Base-by-base conservation (phyloP, 2,888 invertebrate genomes). In the Stictocephala bisonia region DNA sequence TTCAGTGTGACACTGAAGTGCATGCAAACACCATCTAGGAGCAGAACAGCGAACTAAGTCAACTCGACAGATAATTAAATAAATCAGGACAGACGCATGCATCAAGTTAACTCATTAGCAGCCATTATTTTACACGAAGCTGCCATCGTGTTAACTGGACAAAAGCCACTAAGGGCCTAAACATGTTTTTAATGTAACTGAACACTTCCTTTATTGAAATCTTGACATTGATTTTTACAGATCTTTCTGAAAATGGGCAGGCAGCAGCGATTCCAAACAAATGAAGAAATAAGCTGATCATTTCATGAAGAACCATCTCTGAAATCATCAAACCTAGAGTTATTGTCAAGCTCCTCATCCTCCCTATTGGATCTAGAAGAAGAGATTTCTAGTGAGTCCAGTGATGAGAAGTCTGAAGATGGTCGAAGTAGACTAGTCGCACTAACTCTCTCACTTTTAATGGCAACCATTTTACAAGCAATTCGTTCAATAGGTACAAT, bases 401-500 rank as follows among this genome's bases (percentile, higher is more conserved):
- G 60, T 22, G 11, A 22, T 6, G 40, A 40, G 3, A 40, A 40
- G 40, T 60, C 24, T 31, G 64, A 75, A 58, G 64, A 88, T 87
- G 75, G 84, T 15, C n/a, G 66, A 0, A 73, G 70, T 70, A 60
- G 84, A 82, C 81, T 89, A 79, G 86, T 89, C 58, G 88, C 89
- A 76, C 82, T 89, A 69, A 89, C 89, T 20, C 81, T 89, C 35
- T 89, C 89, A 53, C 85, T 89, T 77, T 83, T 89, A 15, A 84
- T 89, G 56, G 89, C 89, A 20, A 89, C 89, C 27, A 81, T 89
- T 79, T 80, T 89, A 35, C 89, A 89, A 82, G 89, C 89, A 77
- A 87, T 89, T 82, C 86, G 88, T 74, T 87, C 84, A 11, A 82
- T 85, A 40, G 79, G 80, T 69, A 80, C 79, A 70, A 76, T 81